These are phyloP conservation scores for Argyresthia goedartella DNA, from an alignment of 2,888 invertebrate genomes.

Conservation along the genomic window DNA sequence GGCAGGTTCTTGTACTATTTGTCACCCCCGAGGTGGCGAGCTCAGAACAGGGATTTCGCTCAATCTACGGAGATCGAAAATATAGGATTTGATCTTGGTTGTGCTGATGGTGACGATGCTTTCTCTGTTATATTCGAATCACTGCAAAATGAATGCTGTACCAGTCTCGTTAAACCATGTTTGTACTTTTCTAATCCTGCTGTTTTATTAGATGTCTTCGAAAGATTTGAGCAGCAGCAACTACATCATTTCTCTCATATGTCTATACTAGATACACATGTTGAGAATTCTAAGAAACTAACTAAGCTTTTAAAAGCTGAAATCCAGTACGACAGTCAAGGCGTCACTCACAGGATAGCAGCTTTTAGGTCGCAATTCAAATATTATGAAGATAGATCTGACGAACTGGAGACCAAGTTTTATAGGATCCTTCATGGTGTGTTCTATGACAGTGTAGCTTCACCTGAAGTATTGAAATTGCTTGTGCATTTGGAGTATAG, in stretches of 20 bases:
- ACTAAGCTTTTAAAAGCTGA: conserved; percentile 51
- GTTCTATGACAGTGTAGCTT: conserved; percentile 68
- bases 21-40: conserved; percentile 74
- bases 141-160: conserved; percentile 54
- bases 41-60: conserved; percentile 61
- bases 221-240: conserved; percentile 74
- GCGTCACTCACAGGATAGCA: conserved; percentile 29
- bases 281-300: conserved; percentile 57
- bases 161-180: conserved; percentile 49
- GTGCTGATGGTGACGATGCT: conserved; percentile 42
- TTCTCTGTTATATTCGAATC: conserved; percentile 49
- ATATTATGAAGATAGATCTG: conserved; percentile 62
- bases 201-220: conserved; percentile 69
- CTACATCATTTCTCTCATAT: conserved; percentile 73
- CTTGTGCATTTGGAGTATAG: conserved; percentile 74
- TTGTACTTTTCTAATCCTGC: conserved; percentile 69
- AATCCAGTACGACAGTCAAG: conserved; percentile 36
- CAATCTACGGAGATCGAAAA: conserved; percentile 53
- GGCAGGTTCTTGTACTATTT: conserved; percentile 77
- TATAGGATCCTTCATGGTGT: conserved; percentile 64
- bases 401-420: conserved; percentile 63
- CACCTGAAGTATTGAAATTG: conserved; percentile 68
- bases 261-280: conserved; percentile 50
- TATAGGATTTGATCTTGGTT: conserved; percentile 50
- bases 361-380: conserved; percentile 30